Evolutionary conservation across 2,888 invertebrate species (phyloP), one percentile per base, ranked within the genome.

Genomic region (Andrena flavipes): DNA sequence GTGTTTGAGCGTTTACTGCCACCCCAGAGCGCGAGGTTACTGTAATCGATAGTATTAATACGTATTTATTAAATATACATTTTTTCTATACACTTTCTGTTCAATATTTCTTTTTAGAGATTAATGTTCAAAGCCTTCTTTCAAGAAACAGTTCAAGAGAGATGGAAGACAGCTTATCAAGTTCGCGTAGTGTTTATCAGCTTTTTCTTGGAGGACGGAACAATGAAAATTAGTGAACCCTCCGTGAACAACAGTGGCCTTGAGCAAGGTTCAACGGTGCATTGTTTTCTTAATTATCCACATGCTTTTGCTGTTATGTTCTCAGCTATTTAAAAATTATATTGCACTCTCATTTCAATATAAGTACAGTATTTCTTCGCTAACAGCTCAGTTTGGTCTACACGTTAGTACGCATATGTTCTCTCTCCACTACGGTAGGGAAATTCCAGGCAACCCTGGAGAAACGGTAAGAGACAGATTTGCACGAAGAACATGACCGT

Each of bases 201-300:
- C 87, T 98, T 97, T 92, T 98, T 96, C 90, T 95, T 99, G 60
- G 98, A 99, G 94, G 98, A 99, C 94, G 98, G 98, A 20, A 98
- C 98, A 0, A 96, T 99, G 87, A 98, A 98, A 94, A 97, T 99
- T 2, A 93, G 95, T 72, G 98, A 99, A 92, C 98, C 98, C 0
- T 95, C 96, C 90, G 96, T 97, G 8, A 96, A 96, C 71, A 98
- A 98, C 92, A 97, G 98, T 89, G 98, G 98, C 4, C 95, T 98
- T 87, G 96, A 96, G 49, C 98, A 98, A 96, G 98, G 98, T 96
- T 93, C 84, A 85, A 80, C 59, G 81, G 79, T 79, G 76, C 77
- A 84, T 76, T 63, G 74, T 67, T 33, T 69, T 63, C 26, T 71
- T 51, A 30, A 74, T 62, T 60, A 33, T 48, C 70, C 33, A 63